Evolutionary conservation across 2,888 invertebrate genomes (phyloP).

Genomic region (Mesorhabditis sp.): DNA sequence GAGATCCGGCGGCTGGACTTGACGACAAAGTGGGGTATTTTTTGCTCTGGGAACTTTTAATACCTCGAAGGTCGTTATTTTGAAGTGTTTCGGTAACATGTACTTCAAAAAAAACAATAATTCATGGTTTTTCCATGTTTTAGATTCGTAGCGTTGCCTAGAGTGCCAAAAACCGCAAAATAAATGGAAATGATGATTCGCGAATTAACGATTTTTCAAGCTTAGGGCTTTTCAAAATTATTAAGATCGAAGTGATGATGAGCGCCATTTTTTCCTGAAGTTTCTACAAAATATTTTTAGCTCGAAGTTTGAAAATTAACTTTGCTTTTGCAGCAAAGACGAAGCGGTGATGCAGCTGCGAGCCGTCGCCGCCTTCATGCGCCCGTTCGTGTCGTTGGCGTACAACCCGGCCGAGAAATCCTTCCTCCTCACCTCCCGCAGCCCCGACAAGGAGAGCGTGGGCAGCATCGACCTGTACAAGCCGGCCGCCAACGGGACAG

Average conservation of each 20-base stretch:
- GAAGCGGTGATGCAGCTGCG: constrained; percentile 85
- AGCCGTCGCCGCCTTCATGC: constrained; percentile 59
- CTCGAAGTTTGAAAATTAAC: neutral
- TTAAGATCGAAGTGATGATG: too few relatives aligned
- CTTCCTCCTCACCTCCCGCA: constrained; percentile 79
- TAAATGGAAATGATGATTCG: too few relatives aligned
- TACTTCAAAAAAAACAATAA: too few relatives aligned
- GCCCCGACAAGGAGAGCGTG: constrained; percentile 73
- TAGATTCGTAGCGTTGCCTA: too few relatives aligned
- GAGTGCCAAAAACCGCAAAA: too few relatives aligned
- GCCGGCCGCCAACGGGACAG: constrained; percentile 64
- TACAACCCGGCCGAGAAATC: constrained; percentile 96
- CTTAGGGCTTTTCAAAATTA: constrained; percentile 9
- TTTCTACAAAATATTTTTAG: too few relatives aligned
- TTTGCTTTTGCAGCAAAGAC: constrained; percentile 69
- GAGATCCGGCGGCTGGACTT: constrained; percentile 86
- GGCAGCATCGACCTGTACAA: constrained; percentile 88
- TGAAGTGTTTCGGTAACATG: too few relatives aligned
- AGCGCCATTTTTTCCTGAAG: too few relatives aligned
- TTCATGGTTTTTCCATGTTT: too few relatives aligned
- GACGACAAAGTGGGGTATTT: constrained; percentile 68
- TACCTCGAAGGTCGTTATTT: neutral
- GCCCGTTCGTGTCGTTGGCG: constrained; percentile 73
- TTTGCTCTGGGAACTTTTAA: neutral
- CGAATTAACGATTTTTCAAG: constrained; percentile 7